Percentiles rank a stretch among this genome's conserved stretches.
These are phyloP conservation scores for Andrena bicolor DNA, from an alignment of 2,888 invertebrate species.

Conservation along the genomic window DNA sequence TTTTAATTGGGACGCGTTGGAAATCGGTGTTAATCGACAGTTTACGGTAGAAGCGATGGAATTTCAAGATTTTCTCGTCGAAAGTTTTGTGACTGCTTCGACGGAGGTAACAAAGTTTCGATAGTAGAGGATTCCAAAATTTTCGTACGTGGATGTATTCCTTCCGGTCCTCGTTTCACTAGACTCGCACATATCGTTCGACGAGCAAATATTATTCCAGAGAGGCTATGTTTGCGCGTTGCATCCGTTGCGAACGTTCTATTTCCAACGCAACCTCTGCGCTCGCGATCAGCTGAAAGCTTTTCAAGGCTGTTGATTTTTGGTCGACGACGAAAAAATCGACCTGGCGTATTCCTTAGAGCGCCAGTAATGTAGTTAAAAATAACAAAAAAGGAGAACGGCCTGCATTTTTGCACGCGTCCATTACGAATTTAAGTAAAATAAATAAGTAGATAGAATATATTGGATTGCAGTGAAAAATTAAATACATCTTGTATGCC, in stretches of 20 bases:
- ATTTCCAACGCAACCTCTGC: conserved; percentile 48
- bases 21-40: too few relatives aligned
- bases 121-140: background rate
- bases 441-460: background rate
- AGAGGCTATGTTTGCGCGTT: conserved; percentile 49
- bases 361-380: background rate
- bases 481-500: background rate
- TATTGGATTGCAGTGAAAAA: too few relatives aligned
- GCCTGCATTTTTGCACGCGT: background rate
- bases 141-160: conserved; percentile 19
- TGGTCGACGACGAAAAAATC: background rate
- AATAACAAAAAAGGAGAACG: background rate
- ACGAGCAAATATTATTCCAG: conserved; percentile 65
- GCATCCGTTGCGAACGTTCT: conserved; percentile 62
- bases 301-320: conserved; percentile 57
- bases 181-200: conserved; percentile 46
- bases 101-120: background rate
- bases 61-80: background rate
- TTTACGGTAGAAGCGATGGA: background rate
- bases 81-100: background rate
- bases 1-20: too few relatives aligned
- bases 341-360: background rate
- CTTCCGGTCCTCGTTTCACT: conserved; percentile 33
- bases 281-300: conserved; percentile 55
- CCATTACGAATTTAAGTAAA: background rate